Evolutionary conservation across 2,797 vertebrate species (phyloP).

Genomic region (Sebastes glaucus): DNA sequence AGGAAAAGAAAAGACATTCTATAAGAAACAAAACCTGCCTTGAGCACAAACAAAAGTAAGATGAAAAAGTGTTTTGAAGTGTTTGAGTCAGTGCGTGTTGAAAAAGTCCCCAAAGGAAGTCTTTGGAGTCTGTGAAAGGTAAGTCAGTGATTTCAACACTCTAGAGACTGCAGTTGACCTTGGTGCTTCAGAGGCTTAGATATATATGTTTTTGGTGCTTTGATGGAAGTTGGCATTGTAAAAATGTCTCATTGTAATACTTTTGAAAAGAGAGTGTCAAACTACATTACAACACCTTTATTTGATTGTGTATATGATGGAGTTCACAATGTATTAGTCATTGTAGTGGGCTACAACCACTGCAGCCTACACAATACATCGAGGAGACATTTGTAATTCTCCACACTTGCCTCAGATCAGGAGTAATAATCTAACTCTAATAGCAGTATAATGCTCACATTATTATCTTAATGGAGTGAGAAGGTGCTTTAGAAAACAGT

Average conservation of each 20-base stretch:
- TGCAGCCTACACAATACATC: neutral
- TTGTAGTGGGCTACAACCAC: neutral
- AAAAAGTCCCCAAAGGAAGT: neutral
- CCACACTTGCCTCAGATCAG: neutral
- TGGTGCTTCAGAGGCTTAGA: neutral
- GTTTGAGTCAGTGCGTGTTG: neutral
- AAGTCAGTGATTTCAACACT: neutral
- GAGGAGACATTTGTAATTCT: neutral
- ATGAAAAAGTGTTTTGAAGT: constrained; percentile 42
- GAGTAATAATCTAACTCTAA: constrained; percentile 8
- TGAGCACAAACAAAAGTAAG: constrained; percentile 32
- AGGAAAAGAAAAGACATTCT: constrained; percentile 26
- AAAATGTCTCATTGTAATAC: neutral
- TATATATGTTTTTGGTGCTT: neutral
- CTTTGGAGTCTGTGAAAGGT: constrained; percentile 11
- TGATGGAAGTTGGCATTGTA: neutral
- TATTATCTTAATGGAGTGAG: constrained; percentile 13
- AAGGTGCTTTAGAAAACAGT: constrained; percentile 8
- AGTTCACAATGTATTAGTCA: neutral
- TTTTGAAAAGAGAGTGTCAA: neutral
- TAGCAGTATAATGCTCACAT: constrained; percentile 5
- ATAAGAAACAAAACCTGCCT: neutral
- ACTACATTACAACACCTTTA: neutral
- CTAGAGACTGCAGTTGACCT: neutral
- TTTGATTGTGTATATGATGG: neutral